Percentiles rank a stretch among this genome's conserved stretches.
phyloP scores from a whole-genome alignment of 2,113 vertebrate species.

The Bos javanicus region DNA sequence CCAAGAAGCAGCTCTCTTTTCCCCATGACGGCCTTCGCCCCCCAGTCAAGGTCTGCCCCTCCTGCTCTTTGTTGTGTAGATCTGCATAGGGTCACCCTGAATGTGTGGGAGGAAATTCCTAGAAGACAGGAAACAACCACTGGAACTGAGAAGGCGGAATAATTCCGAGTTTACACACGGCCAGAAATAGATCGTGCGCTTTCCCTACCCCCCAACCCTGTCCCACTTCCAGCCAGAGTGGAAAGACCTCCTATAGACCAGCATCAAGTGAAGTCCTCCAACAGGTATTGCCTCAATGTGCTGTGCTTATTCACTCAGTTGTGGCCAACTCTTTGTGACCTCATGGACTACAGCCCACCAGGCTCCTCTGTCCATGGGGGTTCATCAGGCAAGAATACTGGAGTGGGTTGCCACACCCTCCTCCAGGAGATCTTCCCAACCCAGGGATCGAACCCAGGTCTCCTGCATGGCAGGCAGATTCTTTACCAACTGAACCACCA shows the following conservation, averaged over 20 bases:
- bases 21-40: rapidly evolving
- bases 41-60: neutral
- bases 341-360: neutral
- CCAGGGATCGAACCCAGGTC: neutral
- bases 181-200: rapidly evolving
- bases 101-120: neutral
- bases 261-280: neutral
- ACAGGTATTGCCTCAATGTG: neutral
- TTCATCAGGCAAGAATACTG: neutral
- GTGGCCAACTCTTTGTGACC: neutral
- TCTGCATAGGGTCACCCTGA: neutral
- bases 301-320: neutral
- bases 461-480: neutral
- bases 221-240: neutral
- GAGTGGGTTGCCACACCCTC: neutral
- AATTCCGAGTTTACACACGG: neutral
- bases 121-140: neutral
- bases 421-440: neutral
- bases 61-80: neutral
- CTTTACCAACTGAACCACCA: neutral
- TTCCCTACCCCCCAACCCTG: rapidly evolving
- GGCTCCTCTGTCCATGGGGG: neutral
- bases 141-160: neutral
- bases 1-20: neutral
- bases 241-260: neutral